Base-by-base conservation (phyloP, 2,797 vertebrate genomes). In the Malurus splendens region DNA sequence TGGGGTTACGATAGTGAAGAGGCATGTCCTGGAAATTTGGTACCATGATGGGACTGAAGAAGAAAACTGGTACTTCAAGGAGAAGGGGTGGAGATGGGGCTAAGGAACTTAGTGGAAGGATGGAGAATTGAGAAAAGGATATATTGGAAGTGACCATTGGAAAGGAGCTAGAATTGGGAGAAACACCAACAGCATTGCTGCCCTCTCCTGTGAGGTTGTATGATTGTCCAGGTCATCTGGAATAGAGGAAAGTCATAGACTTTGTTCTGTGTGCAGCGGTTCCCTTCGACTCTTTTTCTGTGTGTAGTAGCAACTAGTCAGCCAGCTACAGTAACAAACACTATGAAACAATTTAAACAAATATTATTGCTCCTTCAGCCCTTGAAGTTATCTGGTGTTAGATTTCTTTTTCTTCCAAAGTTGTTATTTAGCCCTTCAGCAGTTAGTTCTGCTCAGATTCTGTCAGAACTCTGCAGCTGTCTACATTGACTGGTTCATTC, bases 161-260 rank as follows among this genome's bases (percentile, higher is more conserved):
- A 28, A 82, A 80, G 25, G 23, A 51, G 36, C 64, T 8, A 3
- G n/a, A 76, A 52, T 0, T 84, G 32, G 25, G 25, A 67, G 50
- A 24, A 72, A n/a, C 7, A 20, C 6, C 15, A 32, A 33, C 42
- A 79, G 4, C 38, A 16, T 50, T 74, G 38, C 27, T 66, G 20
- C 20, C 33, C 48, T 65, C 42, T 5, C 22, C 23, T n/a, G 8
- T 10, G 50, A 55, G 48, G 7, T 11, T 28, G 11, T 61, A 0
- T 10, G 17, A 22, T 45, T 4, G 0, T 74, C 12, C 10, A 45
- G 41, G 14, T 75, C 7, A 56, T 41, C 23, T 67, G 76, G 27
- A 60, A 3, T 3, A 24, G 62, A 44, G 32, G 2, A 7, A 47
- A 25, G 24, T 2, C 30, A 4, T 15, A 18, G 39, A 6, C 0